Evolutionary conservation across 35 echinoderm and acorn worm genomes (phyloP).

Genomic region (Heliocidaris tuberculata): DNA sequence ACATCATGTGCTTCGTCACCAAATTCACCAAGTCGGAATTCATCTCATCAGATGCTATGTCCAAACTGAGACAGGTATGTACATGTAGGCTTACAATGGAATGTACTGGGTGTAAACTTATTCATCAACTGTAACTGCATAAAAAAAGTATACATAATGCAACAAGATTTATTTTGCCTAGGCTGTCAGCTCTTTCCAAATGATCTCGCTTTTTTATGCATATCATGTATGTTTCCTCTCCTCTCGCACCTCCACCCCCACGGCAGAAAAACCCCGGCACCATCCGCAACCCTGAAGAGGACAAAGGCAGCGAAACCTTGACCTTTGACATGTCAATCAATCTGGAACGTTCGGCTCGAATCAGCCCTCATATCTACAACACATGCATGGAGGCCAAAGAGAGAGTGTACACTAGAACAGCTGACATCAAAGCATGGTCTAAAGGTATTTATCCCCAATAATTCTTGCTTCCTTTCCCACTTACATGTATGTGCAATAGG

Average conservation of each 20-base stretch:
- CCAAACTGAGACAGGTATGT: conserved; percentile 97
- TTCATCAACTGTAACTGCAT: too few relatives aligned
- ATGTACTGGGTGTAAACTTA: too few relatives aligned
- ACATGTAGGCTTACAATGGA: too few relatives aligned
- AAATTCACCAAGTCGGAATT: conserved; percentile 84
- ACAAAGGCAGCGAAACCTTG: conserved; percentile 72
- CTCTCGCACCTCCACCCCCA: neutral
- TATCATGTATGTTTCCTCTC: neutral
- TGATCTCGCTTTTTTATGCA: too few relatives aligned
- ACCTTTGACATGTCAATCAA: conserved; percentile 77
- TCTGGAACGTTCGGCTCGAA: conserved; percentile 47
- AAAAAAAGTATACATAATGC: too few relatives aligned
- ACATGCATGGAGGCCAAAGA: conserved; percentile 66
- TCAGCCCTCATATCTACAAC: conserved; percentile 84
- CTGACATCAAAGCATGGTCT: conserved; percentile 79
- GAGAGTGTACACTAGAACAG: conserved; percentile 71
- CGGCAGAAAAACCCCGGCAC: conserved; percentile 98
- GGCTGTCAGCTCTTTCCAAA: too few relatives aligned
- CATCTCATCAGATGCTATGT: conserved; percentile 98
- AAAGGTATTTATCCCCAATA: conserved; percentile 64
- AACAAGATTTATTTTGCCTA: too few relatives aligned
- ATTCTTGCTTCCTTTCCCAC: neutral
- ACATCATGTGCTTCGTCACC: conserved; percentile 85
- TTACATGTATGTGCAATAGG: neutral
- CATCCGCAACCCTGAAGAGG: conserved; percentile 92